phyloP scores from a whole-genome alignment of 2,113 vertebrate genomes.

The Galeopterus variegatus region DNA sequence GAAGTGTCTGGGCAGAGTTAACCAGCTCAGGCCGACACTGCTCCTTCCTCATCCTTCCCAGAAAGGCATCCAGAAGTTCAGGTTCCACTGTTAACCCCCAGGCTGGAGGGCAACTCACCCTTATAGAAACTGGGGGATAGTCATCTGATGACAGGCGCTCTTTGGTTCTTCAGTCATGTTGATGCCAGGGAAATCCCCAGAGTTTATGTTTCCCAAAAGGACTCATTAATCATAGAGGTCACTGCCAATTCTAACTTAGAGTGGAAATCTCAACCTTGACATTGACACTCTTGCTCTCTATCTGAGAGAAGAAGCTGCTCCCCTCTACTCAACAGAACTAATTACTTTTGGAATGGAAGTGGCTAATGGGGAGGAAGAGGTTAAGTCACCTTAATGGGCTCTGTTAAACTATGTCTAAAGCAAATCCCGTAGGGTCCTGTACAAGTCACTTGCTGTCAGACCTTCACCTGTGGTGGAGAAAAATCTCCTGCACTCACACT shows the following conservation, averaged over 20 bases:
- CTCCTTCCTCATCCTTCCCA: neutral
- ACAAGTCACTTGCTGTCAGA: neutral
- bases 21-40: accelerated
- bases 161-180: neutral
- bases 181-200: neutral
- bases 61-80: slow-evolving; percentile 6
- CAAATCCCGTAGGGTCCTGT: neutral
- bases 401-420: neutral
- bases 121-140: neutral
- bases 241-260: neutral
- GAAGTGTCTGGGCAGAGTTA: neutral
- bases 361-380: neutral
- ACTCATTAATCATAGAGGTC: neutral
- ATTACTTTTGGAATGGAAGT: neutral
- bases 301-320: neutral
- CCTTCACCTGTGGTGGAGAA: neutral
- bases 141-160: neutral
- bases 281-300: neutral
- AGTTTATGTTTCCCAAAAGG: neutral
- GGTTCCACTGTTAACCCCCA: neutral
- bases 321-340: neutral
- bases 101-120: neutral
- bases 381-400: neutral
- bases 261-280: neutral
- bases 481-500: too few relatives aligned